Base-by-base conservation (phyloP, 92 coral and sea anemone species). In the Micromussa lordhowensis region DNA sequence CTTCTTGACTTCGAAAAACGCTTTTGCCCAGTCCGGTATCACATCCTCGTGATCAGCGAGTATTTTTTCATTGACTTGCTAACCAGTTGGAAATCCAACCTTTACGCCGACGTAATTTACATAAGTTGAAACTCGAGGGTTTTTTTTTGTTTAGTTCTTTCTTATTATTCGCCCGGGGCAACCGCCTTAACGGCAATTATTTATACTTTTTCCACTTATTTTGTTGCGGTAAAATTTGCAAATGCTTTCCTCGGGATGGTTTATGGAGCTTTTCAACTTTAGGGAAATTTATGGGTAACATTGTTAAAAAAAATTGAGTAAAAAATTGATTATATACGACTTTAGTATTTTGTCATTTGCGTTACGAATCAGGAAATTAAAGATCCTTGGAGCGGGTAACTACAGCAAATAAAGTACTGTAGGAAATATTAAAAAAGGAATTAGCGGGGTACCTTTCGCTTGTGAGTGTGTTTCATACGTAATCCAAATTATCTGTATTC, bases 31-130 rank as follows among this genome's bases (percentile, higher is more conserved):
- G 26, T 84, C 55, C 19, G 29, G 80, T 18, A 29, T 24, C 12
- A 5, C 12, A 66, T 19, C 15, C 21, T 12, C 15, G 11, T 74
- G 72, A 51, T 16, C 28, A 5, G 58, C 55, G 35, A 29, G 81
- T 74, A 24, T 74, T 73, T 74, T n/a, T 84, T 28, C 26, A 55
- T 53, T 74, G 36, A 84, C 44, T 84, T 75, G 30, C 55, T 74
- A 84, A 84, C 73, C n/a, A 75, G 48, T 36, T 55, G 77, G 29
- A 34, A 36, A 54, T 73, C 26, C 13, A 64, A 49, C 40, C 30
- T 58, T 82, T 57, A n/a, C 59, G n/a, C 40, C 71, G 31, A 55
- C 66, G 18, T 19, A 84, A 84, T 84, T 73, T 54, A 73, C 88
- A 75, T 75, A 51, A 4, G 55, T 55, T 57, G 29, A 7, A 55